Evolutionary conservation across 2,888 invertebrate genomes (phyloP).

Genomic region (Agonopterix arenella): DNA sequence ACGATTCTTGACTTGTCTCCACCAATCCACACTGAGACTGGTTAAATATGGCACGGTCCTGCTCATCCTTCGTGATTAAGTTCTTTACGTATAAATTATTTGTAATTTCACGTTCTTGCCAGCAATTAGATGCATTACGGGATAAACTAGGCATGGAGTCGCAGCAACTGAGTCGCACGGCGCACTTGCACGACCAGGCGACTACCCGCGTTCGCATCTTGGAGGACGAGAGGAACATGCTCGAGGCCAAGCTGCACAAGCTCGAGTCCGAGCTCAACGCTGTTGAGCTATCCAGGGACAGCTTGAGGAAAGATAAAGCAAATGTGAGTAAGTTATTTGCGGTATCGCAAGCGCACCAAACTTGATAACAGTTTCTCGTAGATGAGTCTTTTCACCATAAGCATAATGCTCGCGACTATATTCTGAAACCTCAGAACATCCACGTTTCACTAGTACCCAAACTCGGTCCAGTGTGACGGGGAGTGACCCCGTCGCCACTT

Average conservation of each 20-base stretch:
- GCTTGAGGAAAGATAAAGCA: conserved; percentile 84
- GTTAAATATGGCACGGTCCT: no score
- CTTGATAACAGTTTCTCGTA: no score
- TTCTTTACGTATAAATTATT: not conserved
- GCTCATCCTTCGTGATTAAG: no score
- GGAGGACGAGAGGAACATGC: conserved; percentile 85
- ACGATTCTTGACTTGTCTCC: no score
- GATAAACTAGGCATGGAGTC: conserved; percentile 85
- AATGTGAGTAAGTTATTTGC: conserved; percentile 73
- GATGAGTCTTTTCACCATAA: no score
- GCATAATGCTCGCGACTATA: no score
- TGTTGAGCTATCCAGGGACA: conserved; percentile 83
- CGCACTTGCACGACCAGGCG: conserved; percentile 81
- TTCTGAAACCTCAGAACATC: no score
- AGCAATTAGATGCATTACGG: conserved; percentile 87
- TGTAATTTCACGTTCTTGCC: not conserved
- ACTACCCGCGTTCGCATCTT: conserved; percentile 79
- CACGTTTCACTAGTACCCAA: no score
- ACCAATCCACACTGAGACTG: no score
- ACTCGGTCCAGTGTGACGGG: no score
- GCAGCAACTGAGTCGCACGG: conserved; percentile 82
- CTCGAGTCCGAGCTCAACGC: conserved; percentile 87
- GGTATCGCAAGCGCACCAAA: not conserved
- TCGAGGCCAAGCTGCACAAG: conserved; percentile 86
- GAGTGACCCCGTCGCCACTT: no score